Evolutionary conservation across 2,888 invertebrate species (phyloP).

Genomic region (Troides aeacus): DNA sequence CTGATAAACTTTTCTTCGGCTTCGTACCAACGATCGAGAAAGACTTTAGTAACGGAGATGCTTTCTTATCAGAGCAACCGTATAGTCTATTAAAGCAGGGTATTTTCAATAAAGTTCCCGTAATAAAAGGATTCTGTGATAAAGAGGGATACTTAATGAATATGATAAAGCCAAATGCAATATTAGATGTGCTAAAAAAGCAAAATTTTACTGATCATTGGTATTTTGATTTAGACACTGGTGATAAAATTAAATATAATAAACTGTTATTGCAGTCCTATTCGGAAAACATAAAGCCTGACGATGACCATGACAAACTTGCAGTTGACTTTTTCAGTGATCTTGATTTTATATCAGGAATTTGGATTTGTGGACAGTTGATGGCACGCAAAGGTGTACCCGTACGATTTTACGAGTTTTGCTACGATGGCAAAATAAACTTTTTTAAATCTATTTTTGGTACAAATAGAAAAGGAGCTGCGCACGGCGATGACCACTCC

Average conservation of each 20-base stretch:
- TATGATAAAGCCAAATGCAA: conserved; percentile 38
- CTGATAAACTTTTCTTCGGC: conserved; percentile 42
- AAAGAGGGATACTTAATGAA: conserved; percentile 64
- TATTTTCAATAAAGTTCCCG: conserved; percentile 59
- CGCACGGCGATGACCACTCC: conserved; percentile 46
- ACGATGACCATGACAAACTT: conserved; percentile 38
- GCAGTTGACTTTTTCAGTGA: conserved; percentile 49
- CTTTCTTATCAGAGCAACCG: conserved; percentile 51
- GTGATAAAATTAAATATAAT: conserved; percentile 34
- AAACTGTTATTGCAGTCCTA: conserved; percentile 6
- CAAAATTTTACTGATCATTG: conserved; percentile 41
- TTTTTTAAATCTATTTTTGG: conserved; percentile 36
- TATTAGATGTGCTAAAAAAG: conserved; percentile 39
- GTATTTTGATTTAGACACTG: conserved; percentile 36
- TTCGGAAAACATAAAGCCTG: conserved; percentile 19
- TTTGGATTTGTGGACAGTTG: conserved; percentile 39
- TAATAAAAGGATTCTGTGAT: conserved; percentile 71
- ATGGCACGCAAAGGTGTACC: conserved; percentile 37
- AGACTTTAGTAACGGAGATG: conserved; percentile 45
- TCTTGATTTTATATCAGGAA: conserved; percentile 45
- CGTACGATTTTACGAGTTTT: conserved; percentile 44
- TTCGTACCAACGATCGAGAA: conserved; percentile 58
- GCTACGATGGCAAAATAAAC: conserved; percentile 45
- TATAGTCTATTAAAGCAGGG: conserved; percentile 59
- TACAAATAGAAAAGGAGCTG: conserved; percentile 41